These are phyloP conservation scores for Rhagonycha fulva DNA, from an alignment of 2,888 invertebrate genomes.

Conservation along the genomic window DNA sequence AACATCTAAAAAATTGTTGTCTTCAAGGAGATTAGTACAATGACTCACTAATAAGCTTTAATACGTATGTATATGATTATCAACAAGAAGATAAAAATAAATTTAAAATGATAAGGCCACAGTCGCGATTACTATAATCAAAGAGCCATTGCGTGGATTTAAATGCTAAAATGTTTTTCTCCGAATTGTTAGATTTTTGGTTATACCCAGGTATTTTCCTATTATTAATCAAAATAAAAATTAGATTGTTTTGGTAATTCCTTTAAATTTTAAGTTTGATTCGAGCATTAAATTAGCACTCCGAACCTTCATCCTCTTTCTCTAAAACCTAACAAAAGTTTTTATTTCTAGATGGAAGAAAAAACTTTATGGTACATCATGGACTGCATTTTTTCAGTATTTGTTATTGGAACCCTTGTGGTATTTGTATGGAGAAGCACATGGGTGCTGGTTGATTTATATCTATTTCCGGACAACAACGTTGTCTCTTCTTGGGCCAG, in stretches of 20 bases:
- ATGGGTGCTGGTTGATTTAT: constrained; percentile 81
- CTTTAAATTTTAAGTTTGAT: too few relatives aligned
- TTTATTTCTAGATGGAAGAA: constrained; percentile 67
- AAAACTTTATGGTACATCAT: constrained; percentile 72
- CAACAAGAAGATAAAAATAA: not conserved
- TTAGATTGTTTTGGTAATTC: not conserved
- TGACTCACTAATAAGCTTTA: not conserved
- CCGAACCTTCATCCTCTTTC: too few relatives aligned
- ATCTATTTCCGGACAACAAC: constrained; percentile 73
- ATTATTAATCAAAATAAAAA: not conserved
- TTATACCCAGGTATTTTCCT: not conserved
- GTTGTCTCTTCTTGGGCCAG: constrained; percentile 76
- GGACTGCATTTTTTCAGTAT: constrained; percentile 85
- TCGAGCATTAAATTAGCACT: too few relatives aligned
- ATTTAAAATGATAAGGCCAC: not conserved
- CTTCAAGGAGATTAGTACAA: not conserved
- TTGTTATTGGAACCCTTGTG: constrained; percentile 81
- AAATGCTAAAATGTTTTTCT: not conserved
- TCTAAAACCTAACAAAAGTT: not conserved
- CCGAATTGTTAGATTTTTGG: too few relatives aligned
- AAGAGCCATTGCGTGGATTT: not conserved
- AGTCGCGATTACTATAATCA: not conserved
- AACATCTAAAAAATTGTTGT: not conserved
- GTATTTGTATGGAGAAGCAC: constrained; percentile 89
- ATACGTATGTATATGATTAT: not conserved